Base-by-base conservation (phyloP, 2,113 vertebrate species). In the Gulo gulo region DNA sequence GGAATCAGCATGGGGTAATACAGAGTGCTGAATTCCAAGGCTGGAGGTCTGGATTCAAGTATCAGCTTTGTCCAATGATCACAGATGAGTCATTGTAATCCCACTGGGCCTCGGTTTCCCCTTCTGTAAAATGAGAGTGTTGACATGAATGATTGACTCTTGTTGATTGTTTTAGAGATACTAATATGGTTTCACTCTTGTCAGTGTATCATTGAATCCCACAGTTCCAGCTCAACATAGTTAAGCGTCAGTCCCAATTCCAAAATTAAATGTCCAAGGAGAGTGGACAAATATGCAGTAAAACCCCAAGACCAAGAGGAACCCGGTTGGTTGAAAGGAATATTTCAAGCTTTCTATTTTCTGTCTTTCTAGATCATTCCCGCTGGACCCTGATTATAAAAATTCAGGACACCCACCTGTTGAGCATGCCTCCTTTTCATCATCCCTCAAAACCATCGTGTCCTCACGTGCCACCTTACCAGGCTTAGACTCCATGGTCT, bases 251-350 rank as follows among this genome's bases (percentile, higher is more conserved):
- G 78, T 14, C 36, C 57, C 69, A 63, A 90, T n/a, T 39, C 29
- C 29, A 88, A 93, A 85, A 78, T 23, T 34, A 65, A 91, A 71
- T 79, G 57, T 71, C 23, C 59, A 74, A 88, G 47, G 65, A 84
- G 67, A 90, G 36, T 10, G 36, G 76, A 45, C 39, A 59, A 67
- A 76, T 34, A 57, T 7, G 21, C 12, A 20, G 78, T 81, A 74
- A 91, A 93, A 18, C 3, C 63, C 16, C 15, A 55, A 78, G 36
- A 55, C 21, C 52, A 67, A 67, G 4, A 85, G 71, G 34, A 81
- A 29, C 6, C 29, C 59, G 63, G 74, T 10, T 79, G 24, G 47
- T 69, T 81, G 39, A 50, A 52, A 81, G 36, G 81, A 57, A 7
- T 34, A 47, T 71, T 83, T 86, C 21, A 90, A 96, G 55, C 21